Percentiles rank a stretch among this genome's conserved stretches.
phyloP scores from a whole-genome alignment of 2,797 vertebrate species.

The Muscicapa comitata region DNA sequence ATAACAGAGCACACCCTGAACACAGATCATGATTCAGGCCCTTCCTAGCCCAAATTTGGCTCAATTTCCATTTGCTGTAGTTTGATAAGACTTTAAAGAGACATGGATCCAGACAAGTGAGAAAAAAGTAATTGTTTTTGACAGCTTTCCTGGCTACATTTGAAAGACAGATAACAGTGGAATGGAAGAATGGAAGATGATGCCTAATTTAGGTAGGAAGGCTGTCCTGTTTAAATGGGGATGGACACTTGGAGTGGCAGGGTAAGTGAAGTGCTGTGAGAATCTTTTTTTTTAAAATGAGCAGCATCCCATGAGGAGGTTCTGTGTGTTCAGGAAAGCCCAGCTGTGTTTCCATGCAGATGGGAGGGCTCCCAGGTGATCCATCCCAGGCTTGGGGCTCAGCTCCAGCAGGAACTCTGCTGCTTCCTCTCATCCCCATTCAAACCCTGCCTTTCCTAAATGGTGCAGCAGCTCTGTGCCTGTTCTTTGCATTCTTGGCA shows the following conservation, averaged over 20 bases:
- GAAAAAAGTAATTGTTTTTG: not conserved
- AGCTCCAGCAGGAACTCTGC: not conserved
- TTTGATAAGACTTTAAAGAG: not conserved
- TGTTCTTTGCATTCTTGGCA: constrained; percentile 7
- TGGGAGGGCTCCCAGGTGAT: not conserved
- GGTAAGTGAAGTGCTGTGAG: not conserved
- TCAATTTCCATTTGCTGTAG: not conserved
- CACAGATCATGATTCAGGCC: rapidly evolving
- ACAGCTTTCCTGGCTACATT: not conserved
- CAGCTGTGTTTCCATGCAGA: not conserved
- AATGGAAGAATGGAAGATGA: not conserved
- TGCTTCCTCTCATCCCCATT: not conserved
- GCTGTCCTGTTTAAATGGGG: not conserved
- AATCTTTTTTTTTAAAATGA: not conserved
- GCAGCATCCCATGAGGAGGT: not conserved
- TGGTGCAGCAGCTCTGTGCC: not conserved
- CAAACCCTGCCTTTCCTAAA: not conserved
- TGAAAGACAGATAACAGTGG: not conserved
- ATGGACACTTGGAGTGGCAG: not conserved
- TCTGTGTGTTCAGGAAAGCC: not conserved
- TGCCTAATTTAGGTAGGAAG: not conserved
- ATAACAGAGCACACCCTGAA: not conserved
- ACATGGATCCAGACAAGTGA: not conserved
- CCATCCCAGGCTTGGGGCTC: not conserved
- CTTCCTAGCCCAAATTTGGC: not conserved